Evolutionary conservation across 2,113 vertebrate species (phyloP), one percentile per base, ranked within the genome.

Genomic region (Elephas maximus): DNA sequence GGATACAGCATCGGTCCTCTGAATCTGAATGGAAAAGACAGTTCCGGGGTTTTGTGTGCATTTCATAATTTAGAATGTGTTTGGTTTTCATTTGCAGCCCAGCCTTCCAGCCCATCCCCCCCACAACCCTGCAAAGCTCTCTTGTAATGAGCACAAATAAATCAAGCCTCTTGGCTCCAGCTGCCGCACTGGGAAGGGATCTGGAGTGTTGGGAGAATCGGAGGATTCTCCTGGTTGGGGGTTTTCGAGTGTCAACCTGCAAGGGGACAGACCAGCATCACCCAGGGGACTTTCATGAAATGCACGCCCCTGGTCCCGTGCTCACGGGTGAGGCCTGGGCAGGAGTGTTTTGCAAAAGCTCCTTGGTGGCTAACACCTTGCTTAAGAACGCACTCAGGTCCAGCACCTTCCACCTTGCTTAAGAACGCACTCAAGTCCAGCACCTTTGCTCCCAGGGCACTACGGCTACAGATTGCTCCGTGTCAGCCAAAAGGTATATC

Each of bases 31-130:
- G 96, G 92, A 94, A 96, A 48, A 91, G 83, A 92, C 89, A 0
- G 11, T 92, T 95, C 62, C 7, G 12, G 92, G 67, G 28, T 5
- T 77, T 65, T 63, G 45, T 78, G 83, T 88, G 87, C 93, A 15
- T 95, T 95, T 95, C 26, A 20, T 80, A 11, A 92, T 95, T 96
- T 78, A 78, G 86, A 93, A 21, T 53, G 76, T 77, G 37, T 97
- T 94, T 96, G 84, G 84, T 95, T 97, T 92, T 80, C 0, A 0
- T 95, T 78, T 96, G 96, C 96, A 98, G 20, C 96, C 95, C 7
- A 67, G 90, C 73, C 93, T 85, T 73, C 18, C n/a, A 9, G 6
- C 53, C 69, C 44, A 20, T 84, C 20, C 93, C 94, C 91, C 48
- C 79, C 92, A 23, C 20, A 41, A 24, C 84, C 95, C 94, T 62